Base-by-base conservation (phyloP, 2,797 vertebrate genomes). In the Ctenopoma multispine region DNA sequence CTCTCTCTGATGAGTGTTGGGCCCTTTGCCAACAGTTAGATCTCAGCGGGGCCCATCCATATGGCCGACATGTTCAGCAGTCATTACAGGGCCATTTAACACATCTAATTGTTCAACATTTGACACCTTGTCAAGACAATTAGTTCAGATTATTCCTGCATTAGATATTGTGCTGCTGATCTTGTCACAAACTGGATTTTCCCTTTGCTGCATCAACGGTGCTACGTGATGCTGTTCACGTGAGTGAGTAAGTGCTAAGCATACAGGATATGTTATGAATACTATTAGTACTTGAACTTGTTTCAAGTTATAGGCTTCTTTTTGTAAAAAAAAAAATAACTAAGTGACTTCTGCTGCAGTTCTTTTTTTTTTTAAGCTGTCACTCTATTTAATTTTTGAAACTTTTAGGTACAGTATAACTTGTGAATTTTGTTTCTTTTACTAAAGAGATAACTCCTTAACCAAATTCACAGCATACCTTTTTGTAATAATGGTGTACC, bases 61-160 rank as follows among this genome's bases (percentile, higher is more conserved):
- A 85, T 75, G 53, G 75, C 82, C 80, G 59, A 48, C 72, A 78
- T 90, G 89, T 87, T 89, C 77, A 61, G 74, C 75, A 83, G 78
- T 85, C 80, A 81, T 89, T 89, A 66, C 50, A 55, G 78, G 80
- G 71, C 80, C 85, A 80, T 92, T 91, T 92, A 91, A 85, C 89
- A 82, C 65, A 7, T 86, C 80, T 91, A 91, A 90, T 82, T 87
- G 89, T 89, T 87, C 72, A 85, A 85, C 78, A 73, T 89, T 87
- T 87, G 86, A 91, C 87, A 90, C 82, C 84, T 87, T 90, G 88
- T 89, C 86, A 84, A 81, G 79, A 81, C 85, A 75, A 79, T 92
- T 87, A 81, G 67, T 59, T 72, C 17, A 80, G 79, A 90, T 86
- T 72, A 85, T 69, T 80, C 57, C 75, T 51, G 64, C 44, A 9